A percentile compares a stretch with the other conserved stretches of the same genome.
These are phyloP conservation scores for Chaenocephalus aceratus DNA, from an alignment of 2,113 vertebrate genomes.

Conservation along the genomic window DNA sequence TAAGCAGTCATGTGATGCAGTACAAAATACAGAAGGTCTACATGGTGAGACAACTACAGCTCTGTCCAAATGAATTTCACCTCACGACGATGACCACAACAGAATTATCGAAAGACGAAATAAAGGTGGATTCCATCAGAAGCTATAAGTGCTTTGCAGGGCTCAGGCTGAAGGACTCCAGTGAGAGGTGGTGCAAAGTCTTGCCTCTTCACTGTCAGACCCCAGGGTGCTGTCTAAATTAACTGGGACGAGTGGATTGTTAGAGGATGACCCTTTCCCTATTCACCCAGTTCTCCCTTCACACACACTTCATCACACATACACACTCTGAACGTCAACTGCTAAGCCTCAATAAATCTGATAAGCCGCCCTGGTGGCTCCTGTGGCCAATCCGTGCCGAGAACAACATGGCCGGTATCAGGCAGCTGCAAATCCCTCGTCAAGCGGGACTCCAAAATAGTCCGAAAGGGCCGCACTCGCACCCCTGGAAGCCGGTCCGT, in stretches of 20 bases:
- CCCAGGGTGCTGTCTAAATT: slow-evolving; percentile 71
- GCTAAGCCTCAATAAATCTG: slow-evolving; percentile 81
- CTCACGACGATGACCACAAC: slow-evolving; percentile 50
- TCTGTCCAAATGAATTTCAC: slow-evolving; percentile 63
- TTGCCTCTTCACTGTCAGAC: slow-evolving; percentile 67
- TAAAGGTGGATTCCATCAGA: slow-evolving; percentile 37
- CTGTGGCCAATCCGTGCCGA: slow-evolving; percentile 68
- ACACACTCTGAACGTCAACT: slow-evolving; percentile 68
- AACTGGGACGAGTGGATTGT: slow-evolving; percentile 74
- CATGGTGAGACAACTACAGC: slow-evolving; percentile 45
- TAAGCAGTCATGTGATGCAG: slow-evolving; percentile 59
- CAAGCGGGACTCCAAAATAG: slow-evolving; percentile 92
- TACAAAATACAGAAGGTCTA: slow-evolving; percentile 57
- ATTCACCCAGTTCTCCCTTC: slow-evolving; percentile 65
- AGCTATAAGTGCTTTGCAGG: slow-evolving; percentile 46
- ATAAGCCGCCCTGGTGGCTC: slow-evolving; percentile 81
- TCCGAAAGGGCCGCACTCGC: slow-evolving; percentile 84
- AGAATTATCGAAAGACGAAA: slow-evolving; percentile 49
- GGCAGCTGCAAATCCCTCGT: slow-evolving; percentile 90
- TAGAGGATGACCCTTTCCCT: slow-evolving; percentile 76
- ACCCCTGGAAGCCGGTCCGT: slow-evolving; percentile 85
- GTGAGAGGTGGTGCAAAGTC: slow-evolving; percentile 53
- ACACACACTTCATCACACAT: slow-evolving; percentile 65
- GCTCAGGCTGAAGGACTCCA: slow-evolving; percentile 56
- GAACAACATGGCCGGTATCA: slow-evolving; percentile 84